A percentile compares a stretch with the other conserved stretches of the same genome.
Evolutionary conservation across 2,888 invertebrate species (phyloP).

Genomic region (Parnassius apollo): DNA sequence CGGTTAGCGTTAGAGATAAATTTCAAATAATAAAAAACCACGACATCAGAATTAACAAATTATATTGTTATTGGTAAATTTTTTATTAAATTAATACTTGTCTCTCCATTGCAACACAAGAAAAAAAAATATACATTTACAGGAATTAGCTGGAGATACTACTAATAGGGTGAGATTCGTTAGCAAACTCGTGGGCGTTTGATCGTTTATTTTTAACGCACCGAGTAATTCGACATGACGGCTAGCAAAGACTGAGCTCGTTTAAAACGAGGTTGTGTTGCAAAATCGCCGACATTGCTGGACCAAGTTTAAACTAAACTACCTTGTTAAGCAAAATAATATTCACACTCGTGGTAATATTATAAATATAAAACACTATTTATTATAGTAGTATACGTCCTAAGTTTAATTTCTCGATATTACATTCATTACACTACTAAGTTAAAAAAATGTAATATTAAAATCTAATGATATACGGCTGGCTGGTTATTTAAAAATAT

Average conservation of each 20-base stretch:
- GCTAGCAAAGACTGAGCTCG: conserved; percentile 22
- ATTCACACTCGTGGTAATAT: not conserved
- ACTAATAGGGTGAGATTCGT: not conserved
- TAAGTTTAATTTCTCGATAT: no score
- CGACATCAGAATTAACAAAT: no score
- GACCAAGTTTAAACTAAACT: conserved; percentile 6
- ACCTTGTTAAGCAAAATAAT: conserved; percentile 4
- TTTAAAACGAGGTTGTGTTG: conserved; percentile 26
- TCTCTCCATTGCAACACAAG: no score
- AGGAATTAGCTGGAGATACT: not conserved
- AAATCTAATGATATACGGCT: not conserved
- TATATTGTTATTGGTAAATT: no score
- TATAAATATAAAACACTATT: no score
- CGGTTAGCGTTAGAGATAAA: no score
- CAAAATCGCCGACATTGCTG: conserved; percentile 24
- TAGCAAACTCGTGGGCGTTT: not conserved
- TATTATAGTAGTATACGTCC: no score
- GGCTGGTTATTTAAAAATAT: not conserved
- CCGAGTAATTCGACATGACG: conserved; percentile 3
- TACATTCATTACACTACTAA: no score
- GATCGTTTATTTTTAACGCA: conserved; percentile 7
- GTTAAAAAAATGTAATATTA: not conserved
- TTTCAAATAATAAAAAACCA: no score
- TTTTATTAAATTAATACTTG: no score
- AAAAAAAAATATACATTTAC: no score